Evolutionary conservation across 30 jellyfish, hydroid and myxozoan species (phyloP).

Genomic region (Aurelia coerulea): DNA sequence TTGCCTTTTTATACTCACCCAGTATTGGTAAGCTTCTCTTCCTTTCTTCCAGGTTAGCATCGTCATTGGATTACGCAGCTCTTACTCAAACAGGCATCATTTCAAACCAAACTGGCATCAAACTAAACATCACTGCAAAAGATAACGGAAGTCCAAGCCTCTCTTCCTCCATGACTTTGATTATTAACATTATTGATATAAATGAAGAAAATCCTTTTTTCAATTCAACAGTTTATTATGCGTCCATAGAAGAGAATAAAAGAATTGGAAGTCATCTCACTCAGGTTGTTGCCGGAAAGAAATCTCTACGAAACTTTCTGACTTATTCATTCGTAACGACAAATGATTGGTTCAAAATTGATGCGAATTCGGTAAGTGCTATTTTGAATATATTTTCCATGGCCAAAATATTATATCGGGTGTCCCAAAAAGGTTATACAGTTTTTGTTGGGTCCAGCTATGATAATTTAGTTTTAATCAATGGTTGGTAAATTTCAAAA

Average conservation of each 20-base stretch:
- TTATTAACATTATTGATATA: conserved; percentile 40
- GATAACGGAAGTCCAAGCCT: conserved; percentile 55
- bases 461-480: too few relatives aligned
- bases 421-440: too few relatives aligned
- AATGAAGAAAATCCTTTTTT: conserved; percentile 69
- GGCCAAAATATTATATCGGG: too few relatives aligned
- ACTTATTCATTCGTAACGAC: conserved; percentile 41
- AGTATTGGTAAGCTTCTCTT: too few relatives aligned
- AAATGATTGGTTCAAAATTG: conserved; percentile 25
- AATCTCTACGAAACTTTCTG: conserved; percentile 26
- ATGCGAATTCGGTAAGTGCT: conserved; percentile 36
- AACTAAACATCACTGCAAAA: conserved; percentile 36
- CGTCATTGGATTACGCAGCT: conserved; percentile 20
- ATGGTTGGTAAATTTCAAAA: too few relatives aligned
- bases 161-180: background rate
- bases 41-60: conserved; percentile 3
- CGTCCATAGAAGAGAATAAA: conserved; percentile 23
- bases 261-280: conserved; percentile 15
- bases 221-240: conserved; percentile 31
- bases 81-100: conserved; percentile 39
- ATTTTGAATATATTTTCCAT: background rate
- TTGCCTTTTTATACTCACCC: too few relatives aligned
- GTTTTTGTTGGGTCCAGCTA: too few relatives aligned
- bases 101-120: background rate
- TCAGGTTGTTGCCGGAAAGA: conserved; percentile 49